Evolutionary conservation across 37 sponge, comb jelly and placozoan species (phyloP), one percentile per base, ranked within the genome.

Genomic region (Ephydatia muelleri): DNA sequence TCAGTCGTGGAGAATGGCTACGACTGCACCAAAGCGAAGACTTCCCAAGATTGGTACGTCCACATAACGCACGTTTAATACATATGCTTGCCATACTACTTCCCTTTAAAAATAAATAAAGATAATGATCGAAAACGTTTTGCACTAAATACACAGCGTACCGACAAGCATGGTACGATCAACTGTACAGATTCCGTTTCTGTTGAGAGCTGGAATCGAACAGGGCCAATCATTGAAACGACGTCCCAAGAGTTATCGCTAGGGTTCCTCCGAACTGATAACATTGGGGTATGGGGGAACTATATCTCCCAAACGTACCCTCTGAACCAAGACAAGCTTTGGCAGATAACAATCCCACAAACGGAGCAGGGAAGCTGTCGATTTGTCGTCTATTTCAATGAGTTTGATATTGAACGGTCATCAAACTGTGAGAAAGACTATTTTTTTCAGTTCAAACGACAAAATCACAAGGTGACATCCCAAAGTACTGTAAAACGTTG

Each of bases 371-470:
- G 57, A 19, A 30, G 37, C 6, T 90, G 90, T 78, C 27, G 77
- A 66, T 70, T 90, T 77, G n/a, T 68, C 49, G 66, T 90, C 23
- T 75, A 38, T 48, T 85, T 90, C 57, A 27, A 23, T 0, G 76
- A 77, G n/a, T 90, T 90, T 70, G 82, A 85, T 26, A 12, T 90
- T 34, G 86, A 90, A 39, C 31, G 31, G 19, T 67, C 86, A 2
- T 65, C 72, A 31, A 69, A 70, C 47, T 90, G 90, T 70, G 30
- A 35, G 35, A 85, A 82, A 33, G 90, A 90, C 47, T 85, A 85
- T 68, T 90, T 90, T 90, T 90, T 34, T 57, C 72, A 8, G 81
- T 90, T 22, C 90, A 90, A 32, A 89, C 80, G 0, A 76, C 72
- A 48, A 90, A 85, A 29, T 26, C 34, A 22, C 86, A 81, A 28